Conservation (phyloP, 1,140 invertebrate species). For the Lucilia sericata region DNA sequence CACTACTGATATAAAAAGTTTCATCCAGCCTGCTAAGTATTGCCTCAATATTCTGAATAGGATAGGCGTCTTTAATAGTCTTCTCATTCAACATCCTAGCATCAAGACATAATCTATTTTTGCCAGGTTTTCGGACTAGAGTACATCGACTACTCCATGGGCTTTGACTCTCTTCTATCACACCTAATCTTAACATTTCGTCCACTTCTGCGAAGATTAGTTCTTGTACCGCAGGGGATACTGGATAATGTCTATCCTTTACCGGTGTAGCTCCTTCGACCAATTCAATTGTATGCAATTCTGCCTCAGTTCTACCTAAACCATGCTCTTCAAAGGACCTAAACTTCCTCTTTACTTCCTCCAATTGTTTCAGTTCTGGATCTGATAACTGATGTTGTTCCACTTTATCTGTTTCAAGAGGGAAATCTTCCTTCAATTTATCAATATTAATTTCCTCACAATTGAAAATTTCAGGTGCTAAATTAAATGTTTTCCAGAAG, state of each 20-base stretch:
- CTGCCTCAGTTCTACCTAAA: conserved; percentile 35
- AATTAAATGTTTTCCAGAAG: neutral
- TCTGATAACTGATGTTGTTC: neutral
- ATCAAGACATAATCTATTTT: conserved; percentile 26
- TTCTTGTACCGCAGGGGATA: neutral
- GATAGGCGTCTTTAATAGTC: conserved; percentile 21
- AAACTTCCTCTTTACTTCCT: neutral
- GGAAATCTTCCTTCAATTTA: neutral
- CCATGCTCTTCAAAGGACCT: conserved; percentile 2
- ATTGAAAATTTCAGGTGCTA: neutral
- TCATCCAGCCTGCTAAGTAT: neutral
- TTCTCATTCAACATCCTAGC: neutral
- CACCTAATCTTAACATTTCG: neutral
- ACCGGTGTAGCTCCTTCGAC: neutral
- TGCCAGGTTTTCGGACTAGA: conserved; percentile 7
- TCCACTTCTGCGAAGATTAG: neutral
- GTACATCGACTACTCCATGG: neutral
- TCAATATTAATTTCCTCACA: neutral
- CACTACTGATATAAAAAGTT: conserved; percentile 49
- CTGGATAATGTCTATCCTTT: conserved; percentile 4
- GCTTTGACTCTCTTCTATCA: neutral
- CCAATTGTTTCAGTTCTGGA: neutral
- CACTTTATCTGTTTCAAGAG: neutral
- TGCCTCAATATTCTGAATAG: neutral
- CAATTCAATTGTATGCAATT: conserved; percentile 27